Base-by-base conservation (phyloP, 2,888 invertebrate genomes). In the Lysandra coridon region DNA sequence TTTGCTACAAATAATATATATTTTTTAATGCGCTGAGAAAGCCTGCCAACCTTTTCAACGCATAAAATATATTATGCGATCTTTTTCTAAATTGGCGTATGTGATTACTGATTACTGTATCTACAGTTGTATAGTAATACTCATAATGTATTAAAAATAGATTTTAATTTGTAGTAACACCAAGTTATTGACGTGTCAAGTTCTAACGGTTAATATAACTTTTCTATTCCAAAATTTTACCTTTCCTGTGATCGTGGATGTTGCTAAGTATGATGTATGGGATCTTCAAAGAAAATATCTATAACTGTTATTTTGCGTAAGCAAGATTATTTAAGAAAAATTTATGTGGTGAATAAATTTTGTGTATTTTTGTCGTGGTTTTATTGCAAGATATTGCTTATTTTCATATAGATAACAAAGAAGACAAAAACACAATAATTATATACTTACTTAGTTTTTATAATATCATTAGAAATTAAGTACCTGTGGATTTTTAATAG, bases 291-390 rank as follows among this genome's bases (percentile, higher is more conserved):
- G 86, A 88, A 89, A 89, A 86, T 88, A 87, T 89, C 85, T 91
- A 90, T 90, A 89, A 89, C 86, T 93, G 92, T 94, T 94, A 93
- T 93, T 92, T 93, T 94, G 93, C 92, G 89, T 89, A 88, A 87
- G 90, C 91, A 90, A 91, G 88, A 90, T 88, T 88, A 90, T 89
- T 89, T 88, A 90, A 89, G 87, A 87, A 89, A 90, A 92, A 90
- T 92, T 93, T 93, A 93, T 92, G 94, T 94, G 93, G 94, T 94
- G 90, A 94, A 94, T 93, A 93, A 94, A 92, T 87, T 91, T 93
- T 94, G 93, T 94, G 94, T 92, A 92, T 89, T 91, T 89, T 88
- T 86, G 57, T 82, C 84, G 79, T 84, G 73, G 73, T 80, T 84
- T 88, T 82, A 85, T 81, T 83, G 10, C 23, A n/a, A 14, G 4